Evolutionary conservation across 2,113 vertebrate genomes (phyloP).

Genomic region (Thunnus thynnus): DNA sequence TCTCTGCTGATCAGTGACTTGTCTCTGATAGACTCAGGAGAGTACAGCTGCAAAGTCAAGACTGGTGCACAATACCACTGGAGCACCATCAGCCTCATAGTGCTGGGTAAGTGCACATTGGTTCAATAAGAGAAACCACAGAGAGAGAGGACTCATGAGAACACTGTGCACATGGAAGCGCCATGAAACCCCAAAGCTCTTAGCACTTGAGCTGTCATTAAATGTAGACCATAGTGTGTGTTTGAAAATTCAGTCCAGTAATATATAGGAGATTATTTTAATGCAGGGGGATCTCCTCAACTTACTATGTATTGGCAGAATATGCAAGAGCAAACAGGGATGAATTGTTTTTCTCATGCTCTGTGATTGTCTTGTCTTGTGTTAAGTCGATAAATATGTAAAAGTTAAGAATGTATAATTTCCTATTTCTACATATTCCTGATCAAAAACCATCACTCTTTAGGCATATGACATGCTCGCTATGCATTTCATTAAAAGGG

Average conservation of each 20-base stretch:
- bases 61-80: conserved; percentile 91
- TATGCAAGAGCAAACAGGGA: no score
- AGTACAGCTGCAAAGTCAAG: conserved; percentile 96
- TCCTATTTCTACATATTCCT: no score
- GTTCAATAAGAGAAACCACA: conserved; percentile 7
- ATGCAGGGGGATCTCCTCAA: neutral
- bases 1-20: conserved; percentile 91
- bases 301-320: neutral
- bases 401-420: no score
- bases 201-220: no score
- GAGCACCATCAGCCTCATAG: conserved; percentile 90
- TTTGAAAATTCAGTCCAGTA: neutral
- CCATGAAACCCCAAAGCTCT: no score
- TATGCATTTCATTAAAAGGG: no score
- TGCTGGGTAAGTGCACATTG: conserved; percentile 87
- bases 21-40: conserved; percentile 90
- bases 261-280: neutral
- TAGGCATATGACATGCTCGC: no score
- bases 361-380: neutral
- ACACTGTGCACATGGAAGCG: neutral
- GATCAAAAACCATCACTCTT: no score
- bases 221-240: neutral
- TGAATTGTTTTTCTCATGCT: neutral
- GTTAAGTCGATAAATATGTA: neutral
- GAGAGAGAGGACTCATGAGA: neutral